These are phyloP conservation scores for Phaenicophaeus curvirostris DNA, from an alignment of 2,797 vertebrate genomes.

Conservation along the genomic window DNA sequence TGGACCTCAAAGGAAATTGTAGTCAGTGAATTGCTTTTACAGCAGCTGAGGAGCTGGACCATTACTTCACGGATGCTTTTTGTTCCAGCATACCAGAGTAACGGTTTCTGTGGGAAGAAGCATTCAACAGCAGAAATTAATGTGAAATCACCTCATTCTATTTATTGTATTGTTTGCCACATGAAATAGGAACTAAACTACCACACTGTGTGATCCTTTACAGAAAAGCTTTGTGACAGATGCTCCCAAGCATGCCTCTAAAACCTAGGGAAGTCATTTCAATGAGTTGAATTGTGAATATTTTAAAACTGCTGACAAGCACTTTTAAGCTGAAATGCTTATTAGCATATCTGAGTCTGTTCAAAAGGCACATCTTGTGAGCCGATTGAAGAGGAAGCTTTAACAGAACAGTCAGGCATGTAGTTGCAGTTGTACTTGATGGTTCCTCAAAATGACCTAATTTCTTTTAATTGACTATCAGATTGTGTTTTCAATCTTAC, in stretches of 20 bases:
- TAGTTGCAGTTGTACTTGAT: slow-evolving; percentile 7
- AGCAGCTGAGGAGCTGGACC: not conserved
- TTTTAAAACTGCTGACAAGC: slow-evolving; percentile 68
- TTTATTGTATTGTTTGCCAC: slow-evolving; percentile 33
- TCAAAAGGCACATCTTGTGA: slow-evolving; percentile 47
- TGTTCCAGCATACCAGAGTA: not conserved
- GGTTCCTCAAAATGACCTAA: slow-evolving; percentile 34
- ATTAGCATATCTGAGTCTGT: slow-evolving; percentile 44
- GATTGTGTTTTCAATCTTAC: not conserved
- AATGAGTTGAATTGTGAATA: slow-evolving; percentile 41
- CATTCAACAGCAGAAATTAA: slow-evolving; percentile 7
- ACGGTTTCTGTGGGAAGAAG: not conserved
- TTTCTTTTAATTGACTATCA: slow-evolving; percentile 58
- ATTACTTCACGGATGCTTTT: not conserved
- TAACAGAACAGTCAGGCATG: not conserved
- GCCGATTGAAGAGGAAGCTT: slow-evolving; percentile 32
- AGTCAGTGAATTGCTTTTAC: not conserved
- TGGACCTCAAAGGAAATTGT: not conserved
- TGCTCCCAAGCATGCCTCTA: slow-evolving; percentile 4
- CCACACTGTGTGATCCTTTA: not conserved
- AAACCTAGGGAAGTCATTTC: slow-evolving; percentile 41
- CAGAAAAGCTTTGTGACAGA: slow-evolving; percentile 37
- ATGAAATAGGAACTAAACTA: slow-evolving; percentile 21
- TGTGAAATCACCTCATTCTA: not conserved
- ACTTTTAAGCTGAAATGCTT: slow-evolving; percentile 42